Percentiles rank a stretch among this genome's conserved stretches.
Evolutionary conservation across 2,797 vertebrate species (phyloP).

Genomic region (Dendrocincla fuliginosa): DNA sequence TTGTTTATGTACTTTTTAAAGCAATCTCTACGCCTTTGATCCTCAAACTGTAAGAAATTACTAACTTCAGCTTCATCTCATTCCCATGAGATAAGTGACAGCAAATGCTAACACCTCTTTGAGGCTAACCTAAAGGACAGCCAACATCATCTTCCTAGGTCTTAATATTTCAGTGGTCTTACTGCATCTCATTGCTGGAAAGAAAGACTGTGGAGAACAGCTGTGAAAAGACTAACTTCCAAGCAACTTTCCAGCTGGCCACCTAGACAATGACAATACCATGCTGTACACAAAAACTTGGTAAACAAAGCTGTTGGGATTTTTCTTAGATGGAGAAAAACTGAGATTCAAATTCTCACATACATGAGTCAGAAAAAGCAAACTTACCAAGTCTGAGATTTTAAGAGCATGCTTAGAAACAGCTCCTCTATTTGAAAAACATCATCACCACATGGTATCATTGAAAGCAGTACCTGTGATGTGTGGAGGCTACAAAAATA

Average conservation of each 20-base stretch:
- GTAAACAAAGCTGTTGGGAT: not conserved
- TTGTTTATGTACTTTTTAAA: not conserved
- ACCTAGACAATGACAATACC: not conserved
- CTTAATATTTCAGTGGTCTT: not conserved
- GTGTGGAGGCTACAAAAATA: not conserved
- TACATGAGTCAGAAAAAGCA: not conserved
- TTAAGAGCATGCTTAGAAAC: not conserved
- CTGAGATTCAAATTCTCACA: not conserved
- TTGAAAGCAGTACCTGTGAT: not conserved
- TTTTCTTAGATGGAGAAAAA: not conserved
- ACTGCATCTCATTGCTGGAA: not conserved
- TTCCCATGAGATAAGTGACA: not conserved
- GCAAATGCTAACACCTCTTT: not conserved
- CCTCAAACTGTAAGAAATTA: not conserved
- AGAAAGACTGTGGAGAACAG: not conserved
- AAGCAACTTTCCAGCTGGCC: not conserved
- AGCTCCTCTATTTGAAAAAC: not conserved
- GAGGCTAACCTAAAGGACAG: not conserved
- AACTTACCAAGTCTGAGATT: not conserved
- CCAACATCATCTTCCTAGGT: not conserved
- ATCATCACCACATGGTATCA: accelerated
- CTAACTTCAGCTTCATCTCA: not conserved
- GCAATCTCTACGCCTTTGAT: not conserved
- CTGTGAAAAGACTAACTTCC: not conserved
- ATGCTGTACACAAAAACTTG: not conserved